Evolutionary conservation across 2,797 vertebrate genomes (phyloP).

Genomic region (Simalia tracyae): DNA sequence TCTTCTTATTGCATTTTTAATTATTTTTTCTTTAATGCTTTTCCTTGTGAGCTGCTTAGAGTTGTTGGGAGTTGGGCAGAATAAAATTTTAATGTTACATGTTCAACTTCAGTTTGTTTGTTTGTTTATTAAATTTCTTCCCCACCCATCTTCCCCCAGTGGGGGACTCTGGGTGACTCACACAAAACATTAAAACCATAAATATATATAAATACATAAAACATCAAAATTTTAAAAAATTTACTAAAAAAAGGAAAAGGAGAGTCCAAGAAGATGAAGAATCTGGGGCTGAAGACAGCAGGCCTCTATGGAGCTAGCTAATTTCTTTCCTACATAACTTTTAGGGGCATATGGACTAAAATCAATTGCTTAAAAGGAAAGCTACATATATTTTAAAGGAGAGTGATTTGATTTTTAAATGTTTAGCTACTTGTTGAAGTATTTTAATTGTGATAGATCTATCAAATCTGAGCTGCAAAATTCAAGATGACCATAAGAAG

Average conservation of each 20-base stretch:
- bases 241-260: too few species aligned
- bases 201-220: too few species aligned
- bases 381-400: neutral
- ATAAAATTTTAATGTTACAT: neutral
- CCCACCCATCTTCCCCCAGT: too few species aligned
- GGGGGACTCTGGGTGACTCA: too few species aligned
- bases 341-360: conserved; percentile 14
- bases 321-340: conserved; percentile 14
- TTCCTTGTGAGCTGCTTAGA: neutral
- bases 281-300: too few species aligned
- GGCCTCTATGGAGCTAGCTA: neutral
- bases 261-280: too few species aligned
- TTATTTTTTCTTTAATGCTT: neutral
- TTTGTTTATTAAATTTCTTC: too few species aligned
- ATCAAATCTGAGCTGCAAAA: neutral
- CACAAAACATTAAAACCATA: too few species aligned
- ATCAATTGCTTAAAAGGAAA: neutral
- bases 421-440: neutral
- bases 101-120: neutral
- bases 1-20: neutral
- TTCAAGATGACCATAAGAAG: neutral
- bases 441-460: conserved; percentile 23
- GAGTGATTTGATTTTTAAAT: conserved; percentile 20
- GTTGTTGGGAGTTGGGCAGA: neutral
- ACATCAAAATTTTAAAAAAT: too few species aligned